Evolutionary conservation across 2,113 vertebrate genomes (phyloP).

Genomic region (Menidia beryllina): DNA sequence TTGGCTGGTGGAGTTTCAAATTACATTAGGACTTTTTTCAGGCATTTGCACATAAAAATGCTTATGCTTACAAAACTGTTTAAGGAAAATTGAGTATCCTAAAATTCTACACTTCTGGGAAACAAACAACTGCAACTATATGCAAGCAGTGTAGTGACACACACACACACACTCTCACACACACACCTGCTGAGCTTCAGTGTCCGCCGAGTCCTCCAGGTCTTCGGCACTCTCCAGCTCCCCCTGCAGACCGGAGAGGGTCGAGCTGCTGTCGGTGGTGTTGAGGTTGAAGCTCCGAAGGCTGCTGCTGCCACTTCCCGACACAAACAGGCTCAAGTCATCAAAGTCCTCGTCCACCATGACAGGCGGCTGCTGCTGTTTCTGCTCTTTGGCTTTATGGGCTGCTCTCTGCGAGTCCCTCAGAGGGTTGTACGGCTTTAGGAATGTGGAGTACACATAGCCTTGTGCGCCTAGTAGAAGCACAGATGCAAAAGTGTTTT

Average conservation of each 20-base stretch:
- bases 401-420: conserved; percentile 76
- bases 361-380: conserved; percentile 49
- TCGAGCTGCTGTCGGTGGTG: conserved; percentile 80
- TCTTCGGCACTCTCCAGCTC: conserved; percentile 73
- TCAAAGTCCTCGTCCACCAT: conserved; percentile 89
- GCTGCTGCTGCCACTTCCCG: conserved; percentile 81
- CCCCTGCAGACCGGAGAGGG: conserved; percentile 80
- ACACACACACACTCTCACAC: too few species aligned
- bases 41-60: too few species aligned
- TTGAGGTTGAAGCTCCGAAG: conserved; percentile 74
- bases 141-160: neutral
- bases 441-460: conserved; percentile 95
- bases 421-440: conserved; percentile 91
- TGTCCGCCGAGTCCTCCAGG: conserved; percentile 55
- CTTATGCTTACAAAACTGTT: too few species aligned
- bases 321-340: conserved; percentile 93
- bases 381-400: conserved; percentile 53
- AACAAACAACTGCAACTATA: neutral
- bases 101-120: neutral
- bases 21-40: too few species aligned
- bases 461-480: conserved; percentile 83
- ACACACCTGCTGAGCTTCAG: conserved; percentile 86
- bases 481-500: conserved; percentile 22
- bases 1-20: too few species aligned
- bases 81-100: neutral